Percentiles rank a stretch among this genome's conserved stretches.
phyloP scores from a whole-genome alignment of 2,888 invertebrate species.

The Ophraella communa region DNA sequence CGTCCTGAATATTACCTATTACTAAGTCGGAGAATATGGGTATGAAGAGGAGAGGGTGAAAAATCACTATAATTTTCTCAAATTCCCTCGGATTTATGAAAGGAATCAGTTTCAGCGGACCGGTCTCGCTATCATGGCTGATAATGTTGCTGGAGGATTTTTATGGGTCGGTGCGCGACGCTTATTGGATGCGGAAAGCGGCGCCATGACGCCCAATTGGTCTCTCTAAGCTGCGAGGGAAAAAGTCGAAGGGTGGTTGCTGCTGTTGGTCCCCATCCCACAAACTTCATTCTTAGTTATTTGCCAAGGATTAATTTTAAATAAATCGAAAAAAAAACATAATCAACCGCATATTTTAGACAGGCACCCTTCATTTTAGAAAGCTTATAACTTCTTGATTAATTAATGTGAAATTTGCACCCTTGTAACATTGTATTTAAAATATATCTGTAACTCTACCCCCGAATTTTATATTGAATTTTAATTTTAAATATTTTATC shows the following conservation, averaged over 20 bases:
- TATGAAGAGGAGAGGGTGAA: conserved; percentile 10
- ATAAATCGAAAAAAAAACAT: neutral
- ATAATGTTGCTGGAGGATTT: conserved; percentile 61
- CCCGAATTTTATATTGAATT: no score
- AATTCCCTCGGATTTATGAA: conserved; percentile 55
- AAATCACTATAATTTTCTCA: conserved; percentile 41
- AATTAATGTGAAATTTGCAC: no score
- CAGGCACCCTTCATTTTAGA: no score
- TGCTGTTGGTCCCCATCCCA: neutral
- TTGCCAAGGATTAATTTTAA: neutral
- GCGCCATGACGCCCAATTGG: conserved; percentile 59
- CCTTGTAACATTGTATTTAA: no score
- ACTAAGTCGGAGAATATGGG: conserved; percentile 33
- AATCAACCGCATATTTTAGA: no score
- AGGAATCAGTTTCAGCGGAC: conserved; percentile 53
- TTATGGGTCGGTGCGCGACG: conserved; percentile 61
- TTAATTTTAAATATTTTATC: no score
- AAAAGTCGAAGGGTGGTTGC: conserved; percentile 34
- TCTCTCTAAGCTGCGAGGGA: conserved; percentile 64
- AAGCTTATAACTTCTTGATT: no score
- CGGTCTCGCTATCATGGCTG: conserved; percentile 61
- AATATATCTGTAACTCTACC: no score
- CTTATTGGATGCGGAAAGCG: conserved; percentile 59
- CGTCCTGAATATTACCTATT: conserved; percentile 46
- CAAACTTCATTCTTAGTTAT: neutral